These are phyloP conservation scores for Busseola fusca DNA, from an alignment of 2,888 invertebrate genomes.

Conservation along the genomic window DNA sequence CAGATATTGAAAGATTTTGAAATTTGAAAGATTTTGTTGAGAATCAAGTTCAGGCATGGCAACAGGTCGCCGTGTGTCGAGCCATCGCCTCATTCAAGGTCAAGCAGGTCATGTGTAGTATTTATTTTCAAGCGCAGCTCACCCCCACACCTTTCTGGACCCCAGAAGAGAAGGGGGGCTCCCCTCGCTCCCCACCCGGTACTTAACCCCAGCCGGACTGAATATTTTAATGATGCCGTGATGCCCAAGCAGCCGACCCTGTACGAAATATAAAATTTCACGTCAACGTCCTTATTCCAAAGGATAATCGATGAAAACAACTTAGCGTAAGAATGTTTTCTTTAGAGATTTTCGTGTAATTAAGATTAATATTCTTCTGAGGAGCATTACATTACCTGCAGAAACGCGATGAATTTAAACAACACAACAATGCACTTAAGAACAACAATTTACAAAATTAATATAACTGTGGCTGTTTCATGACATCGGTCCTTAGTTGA, in stretches of 20 bases:
- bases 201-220: conserved; percentile 36
- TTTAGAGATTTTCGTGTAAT: not conserved
- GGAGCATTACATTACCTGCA: conserved; percentile 12
- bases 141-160: too few species aligned
- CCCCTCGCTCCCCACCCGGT: conserved; percentile 6
- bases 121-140: conserved; percentile 42
- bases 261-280: conserved; percentile 41
- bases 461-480: conserved; percentile 9
- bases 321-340: not conserved
- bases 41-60: not conserved
- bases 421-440: conserved; percentile 42
- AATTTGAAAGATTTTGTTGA: not conserved
- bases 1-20: not conserved
- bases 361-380: not conserved
- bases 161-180: not conserved
- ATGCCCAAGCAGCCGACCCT: conserved; percentile 14
- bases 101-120: conserved; percentile 39
- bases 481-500: conserved; percentile 32
- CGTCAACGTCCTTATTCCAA: conserved; percentile 13
- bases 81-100: conserved; percentile 24
- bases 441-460: conserved; percentile 27
- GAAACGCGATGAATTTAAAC: conserved; percentile 36
- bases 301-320: conserved; percentile 11
- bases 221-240: conserved; percentile 55
- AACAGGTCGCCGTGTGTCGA: not conserved